These are phyloP conservation scores for Desmodus rotundus DNA, from an alignment of 2,113 vertebrate genomes.

Conservation along the genomic window DNA sequence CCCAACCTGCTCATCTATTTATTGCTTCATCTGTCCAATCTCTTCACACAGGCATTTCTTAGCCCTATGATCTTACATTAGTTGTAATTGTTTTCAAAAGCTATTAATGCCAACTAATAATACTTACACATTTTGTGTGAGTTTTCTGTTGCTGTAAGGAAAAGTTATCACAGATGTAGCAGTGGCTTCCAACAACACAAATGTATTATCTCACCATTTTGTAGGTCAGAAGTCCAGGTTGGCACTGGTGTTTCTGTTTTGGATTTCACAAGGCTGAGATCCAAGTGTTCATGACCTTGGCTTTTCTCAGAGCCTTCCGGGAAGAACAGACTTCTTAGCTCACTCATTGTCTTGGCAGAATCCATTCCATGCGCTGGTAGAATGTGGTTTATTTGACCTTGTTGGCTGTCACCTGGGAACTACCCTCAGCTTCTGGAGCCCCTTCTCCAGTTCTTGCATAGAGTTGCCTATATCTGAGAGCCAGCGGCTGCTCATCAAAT, in stretches of 20 bases:
- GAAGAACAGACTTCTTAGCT: not conserved
- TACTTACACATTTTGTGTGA: not conserved
- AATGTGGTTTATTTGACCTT: not conserved
- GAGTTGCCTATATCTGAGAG: not conserved
- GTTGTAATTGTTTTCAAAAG: not conserved
- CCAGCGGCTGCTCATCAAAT: not conserved
- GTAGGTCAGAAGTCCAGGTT: not conserved
- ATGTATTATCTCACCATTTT: not conserved
- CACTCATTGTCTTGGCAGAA: not conserved
- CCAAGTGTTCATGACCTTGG: not conserved
- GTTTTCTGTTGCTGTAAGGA: not conserved
- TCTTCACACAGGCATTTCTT: not conserved
- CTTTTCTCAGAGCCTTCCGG: not conserved
- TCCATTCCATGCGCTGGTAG: not conserved
- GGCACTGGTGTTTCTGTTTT: not conserved
- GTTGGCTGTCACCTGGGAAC: not conserved
- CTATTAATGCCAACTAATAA: not conserved
- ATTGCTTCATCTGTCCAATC: not conserved
- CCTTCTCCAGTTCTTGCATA: not conserved
- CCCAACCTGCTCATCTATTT: not conserved
- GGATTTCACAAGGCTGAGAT: not conserved
- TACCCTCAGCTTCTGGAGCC: not conserved
- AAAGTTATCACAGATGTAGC: not conserved
- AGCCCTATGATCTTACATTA: not conserved
- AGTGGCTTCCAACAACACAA: not conserved